A percentile compares a stretch with the other conserved stretches of the same genome.
These are phyloP conservation scores for Cryptus viduatorius DNA, from an alignment of 2,888 invertebrate genomes.

Conservation along the genomic window DNA sequence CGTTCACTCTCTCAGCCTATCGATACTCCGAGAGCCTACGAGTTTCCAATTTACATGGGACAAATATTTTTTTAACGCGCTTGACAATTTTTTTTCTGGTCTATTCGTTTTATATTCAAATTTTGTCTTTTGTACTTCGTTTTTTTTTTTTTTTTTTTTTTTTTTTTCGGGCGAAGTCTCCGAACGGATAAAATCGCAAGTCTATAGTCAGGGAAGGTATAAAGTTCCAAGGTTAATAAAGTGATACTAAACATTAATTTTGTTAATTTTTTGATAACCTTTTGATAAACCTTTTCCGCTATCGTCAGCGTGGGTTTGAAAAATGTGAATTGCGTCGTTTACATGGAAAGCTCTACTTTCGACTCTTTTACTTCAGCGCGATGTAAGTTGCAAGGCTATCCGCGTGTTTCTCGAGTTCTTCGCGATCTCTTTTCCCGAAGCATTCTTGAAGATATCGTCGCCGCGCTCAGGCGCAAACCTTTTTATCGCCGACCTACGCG, in stretches of 20 bases:
- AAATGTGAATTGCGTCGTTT: too few relatives aligned
- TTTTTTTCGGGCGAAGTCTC: neutral
- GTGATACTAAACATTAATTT: too few relatives aligned
- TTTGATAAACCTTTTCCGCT: too few relatives aligned
- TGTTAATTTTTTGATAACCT: too few relatives aligned
- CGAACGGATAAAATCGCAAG: too few relatives aligned
- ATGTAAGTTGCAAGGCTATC: neutral
- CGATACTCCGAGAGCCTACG: neutral
- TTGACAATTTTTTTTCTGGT: neutral
- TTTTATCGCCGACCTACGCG: slow-evolving; percentile 31
- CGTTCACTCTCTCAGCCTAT: neutral
- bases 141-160: neutral
- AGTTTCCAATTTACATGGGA: neutral
- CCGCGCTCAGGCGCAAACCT: slow-evolving; percentile 13
- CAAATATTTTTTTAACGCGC: neutral
- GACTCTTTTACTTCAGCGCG: neutral
- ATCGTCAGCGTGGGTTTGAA: too few relatives aligned
- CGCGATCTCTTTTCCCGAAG: slow-evolving; percentile 26
- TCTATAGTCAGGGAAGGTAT: too few relatives aligned
- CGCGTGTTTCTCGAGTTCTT: neutral
- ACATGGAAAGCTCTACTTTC: neutral
- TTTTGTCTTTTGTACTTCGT: neutral
- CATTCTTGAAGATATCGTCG: slow-evolving; percentile 10
- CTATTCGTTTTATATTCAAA: neutral
- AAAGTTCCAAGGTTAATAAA: too few relatives aligned